These are phyloP conservation scores for Micromys minutus DNA, from an alignment of 2,113 vertebrate genomes.

Conservation along the genomic window DNA sequence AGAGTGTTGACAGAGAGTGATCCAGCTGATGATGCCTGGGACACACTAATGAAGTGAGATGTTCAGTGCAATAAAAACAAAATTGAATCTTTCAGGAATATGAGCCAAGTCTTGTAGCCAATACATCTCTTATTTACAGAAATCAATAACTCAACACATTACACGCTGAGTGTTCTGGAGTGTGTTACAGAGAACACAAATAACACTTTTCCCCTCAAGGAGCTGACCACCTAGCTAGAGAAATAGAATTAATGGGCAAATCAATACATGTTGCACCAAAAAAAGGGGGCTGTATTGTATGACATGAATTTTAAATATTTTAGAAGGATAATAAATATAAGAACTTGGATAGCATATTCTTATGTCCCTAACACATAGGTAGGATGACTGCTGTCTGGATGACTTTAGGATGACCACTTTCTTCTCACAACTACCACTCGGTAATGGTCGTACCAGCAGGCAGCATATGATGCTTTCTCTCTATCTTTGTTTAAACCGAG, in stretches of 20 bases:
- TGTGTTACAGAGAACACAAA: conserved; percentile 33
- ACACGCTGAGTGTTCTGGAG: conserved; percentile 13
- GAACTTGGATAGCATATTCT: not conserved
- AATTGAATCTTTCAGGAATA: conserved; percentile 6
- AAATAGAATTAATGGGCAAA: conserved; percentile 34
- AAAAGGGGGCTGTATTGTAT: not conserved
- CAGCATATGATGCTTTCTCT: not conserved
- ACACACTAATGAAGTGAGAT: not conserved
- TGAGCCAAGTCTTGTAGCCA: conserved; percentile 20
- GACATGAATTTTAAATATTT: conserved; percentile 4
- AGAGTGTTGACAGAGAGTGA: not conserved
- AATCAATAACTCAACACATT: conserved; percentile 54
- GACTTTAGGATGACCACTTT: too few species aligned
- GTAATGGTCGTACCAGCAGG: not conserved
- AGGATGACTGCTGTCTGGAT: not conserved
- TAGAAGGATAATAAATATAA: not conserved
- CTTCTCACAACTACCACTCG: not conserved
- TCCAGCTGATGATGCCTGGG: not conserved
- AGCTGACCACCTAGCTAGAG: not conserved
- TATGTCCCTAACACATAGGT: not conserved
- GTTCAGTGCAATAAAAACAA: not conserved
- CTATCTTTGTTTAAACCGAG: not conserved
- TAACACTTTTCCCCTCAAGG: not conserved
- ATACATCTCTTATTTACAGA: conserved; percentile 45
- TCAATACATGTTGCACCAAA: not conserved